These are phyloP conservation scores for Puntigrus tetrazona DNA, from an alignment of 2,113 vertebrate genomes.

Conservation along the genomic window DNA sequence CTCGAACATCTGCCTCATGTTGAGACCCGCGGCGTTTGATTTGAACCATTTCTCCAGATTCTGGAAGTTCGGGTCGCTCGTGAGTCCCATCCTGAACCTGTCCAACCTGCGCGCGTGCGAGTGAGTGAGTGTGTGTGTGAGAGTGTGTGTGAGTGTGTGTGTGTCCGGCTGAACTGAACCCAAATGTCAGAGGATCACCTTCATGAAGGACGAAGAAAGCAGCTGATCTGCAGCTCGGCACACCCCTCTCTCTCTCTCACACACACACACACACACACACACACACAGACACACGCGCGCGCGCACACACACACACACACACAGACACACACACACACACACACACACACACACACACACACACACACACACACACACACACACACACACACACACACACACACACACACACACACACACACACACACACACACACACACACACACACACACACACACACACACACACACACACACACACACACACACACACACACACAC, in stretches of 20 bases:
- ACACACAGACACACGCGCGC: background rate
- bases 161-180: background rate
- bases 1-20: constrained; percentile 86
- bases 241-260: background rate
- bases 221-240: background rate
- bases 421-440: background rate
- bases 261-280: background rate
- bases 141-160: background rate
- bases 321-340: background rate
- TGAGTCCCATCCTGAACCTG: constrained; percentile 77
- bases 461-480: background rate
- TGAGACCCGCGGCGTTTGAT: constrained; percentile 77
- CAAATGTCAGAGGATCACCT: background rate
- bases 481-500: background rate
- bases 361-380: background rate
- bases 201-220: background rate
- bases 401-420: background rate
- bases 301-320: background rate
- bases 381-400: background rate
- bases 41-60: constrained; percentile 85
- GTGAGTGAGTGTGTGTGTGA: background rate
- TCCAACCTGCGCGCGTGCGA: no score
- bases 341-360: background rate
- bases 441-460: background rate
- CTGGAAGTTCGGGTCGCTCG: constrained; percentile 81